Evolutionary conservation across 2,797 vertebrate genomes (phyloP), one percentile per base, ranked within the genome.

Genomic region (Tragopan temminckii): DNA sequence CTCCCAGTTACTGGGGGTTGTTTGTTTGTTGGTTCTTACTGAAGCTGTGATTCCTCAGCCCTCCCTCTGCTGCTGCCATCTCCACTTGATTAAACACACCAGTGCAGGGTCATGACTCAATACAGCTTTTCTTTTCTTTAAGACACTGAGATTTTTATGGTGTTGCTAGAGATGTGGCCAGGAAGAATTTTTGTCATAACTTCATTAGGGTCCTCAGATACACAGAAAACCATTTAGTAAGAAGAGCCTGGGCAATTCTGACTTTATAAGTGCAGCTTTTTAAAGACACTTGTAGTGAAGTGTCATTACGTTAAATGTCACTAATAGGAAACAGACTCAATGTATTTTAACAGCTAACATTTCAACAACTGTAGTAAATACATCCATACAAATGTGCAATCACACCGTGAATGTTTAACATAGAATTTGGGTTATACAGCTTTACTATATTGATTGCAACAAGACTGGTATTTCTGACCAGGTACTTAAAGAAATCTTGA

Each of bases 51-150:
- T 75, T 7, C 58, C 46, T 70, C 38, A 63, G 10, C 38, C 20
- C 24, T 75, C 23, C n/a, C 20, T 70, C 4, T 52, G 11, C n/a
- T 85, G 42, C 42, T 13, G 55, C 70, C 7, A 7, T 72, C 20
- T 59, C 27, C 5, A 3, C 82, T 83, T 80, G 33, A 63, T 90
- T 80, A 83, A 70, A 64, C 48, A 9, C 11, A 35, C 20, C n/a
- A 45, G 45, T 48, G 58, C 57, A 17, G 6, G 16, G 5, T 81
- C 1, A 3, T 23, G 16, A 46, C 38, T 88, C 0, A 0, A 6
- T 25, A 8, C 1, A 70, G 29, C 24, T 70, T 85, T 80, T 75
- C 31, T 58, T 76, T 69, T 48, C 33, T 36, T 69, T 48, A 48
- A 45, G 24, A 25, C 8, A 1, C 3, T 80, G 27, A 55, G 19